Evolutionary conservation across 2,113 vertebrate species (phyloP).

Genomic region (Saimiri boliviensis): DNA sequence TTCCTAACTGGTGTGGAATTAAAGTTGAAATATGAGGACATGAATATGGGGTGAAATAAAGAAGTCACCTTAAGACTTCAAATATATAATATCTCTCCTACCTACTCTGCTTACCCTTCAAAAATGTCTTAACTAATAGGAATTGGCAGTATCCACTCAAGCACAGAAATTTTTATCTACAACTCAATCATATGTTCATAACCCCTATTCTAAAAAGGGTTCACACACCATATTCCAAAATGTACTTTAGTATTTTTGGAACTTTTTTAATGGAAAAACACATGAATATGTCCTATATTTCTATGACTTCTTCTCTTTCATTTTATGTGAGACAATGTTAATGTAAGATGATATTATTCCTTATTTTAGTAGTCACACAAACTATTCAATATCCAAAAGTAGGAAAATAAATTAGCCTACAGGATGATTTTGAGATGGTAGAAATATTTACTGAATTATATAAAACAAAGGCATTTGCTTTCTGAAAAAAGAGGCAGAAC

Average conservation of each 20-base stretch:
- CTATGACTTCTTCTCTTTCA: not conserved
- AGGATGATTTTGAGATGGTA: constrained; percentile 23
- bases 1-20: constrained; percentile 18
- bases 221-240: not conserved
- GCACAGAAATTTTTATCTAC: not conserved
- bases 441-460: not conserved
- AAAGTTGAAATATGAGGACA: not conserved
- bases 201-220: not conserved
- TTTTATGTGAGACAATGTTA: not conserved
- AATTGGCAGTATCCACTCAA: not conserved
- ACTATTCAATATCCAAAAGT: not conserved
- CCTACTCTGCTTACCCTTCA: not conserved
- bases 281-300: not conserved
- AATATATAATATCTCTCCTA: not conserved
- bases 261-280: not conserved
- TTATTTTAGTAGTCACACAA: constrained; percentile 24
- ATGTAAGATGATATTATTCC: not conserved
- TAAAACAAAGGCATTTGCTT: constrained; percentile 12
- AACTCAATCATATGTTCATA: not conserved
- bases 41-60: not conserved
- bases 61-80: not conserved
- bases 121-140: not conserved
- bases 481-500: not conserved
- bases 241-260: not conserved
- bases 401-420: not conserved